phyloP scores from a whole-genome alignment of 2,113 vertebrate genomes.

The Toxostoma redivivum region DNA sequence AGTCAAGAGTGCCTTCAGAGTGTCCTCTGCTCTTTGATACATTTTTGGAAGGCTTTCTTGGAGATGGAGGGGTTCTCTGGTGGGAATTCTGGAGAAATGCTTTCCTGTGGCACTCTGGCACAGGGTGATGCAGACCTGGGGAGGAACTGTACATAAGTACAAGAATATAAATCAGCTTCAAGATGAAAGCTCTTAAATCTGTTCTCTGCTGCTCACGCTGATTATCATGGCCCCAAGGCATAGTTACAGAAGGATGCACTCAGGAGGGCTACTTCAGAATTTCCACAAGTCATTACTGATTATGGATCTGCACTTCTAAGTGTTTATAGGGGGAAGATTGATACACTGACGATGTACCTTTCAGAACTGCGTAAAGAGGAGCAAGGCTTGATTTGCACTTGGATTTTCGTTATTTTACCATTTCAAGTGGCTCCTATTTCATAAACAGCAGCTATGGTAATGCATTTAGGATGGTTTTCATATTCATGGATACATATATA shows the following conservation, averaged over 20 bases:
- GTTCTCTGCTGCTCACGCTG: not conserved
- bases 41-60: not conserved
- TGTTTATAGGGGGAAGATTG: slow-evolving; percentile 1
- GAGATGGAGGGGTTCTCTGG: not conserved
- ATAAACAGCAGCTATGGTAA: not conserved
- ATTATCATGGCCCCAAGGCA: slow-evolving; percentile 17
- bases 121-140: not conserved
- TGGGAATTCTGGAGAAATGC: not conserved
- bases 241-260: slow-evolving; percentile 10
- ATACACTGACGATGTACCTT: not conserved
- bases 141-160: not conserved
- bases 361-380: not conserved
- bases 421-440: not conserved
- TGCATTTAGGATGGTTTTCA: not conserved
- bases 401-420: slow-evolving; percentile 19
- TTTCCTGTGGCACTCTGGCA: not conserved
- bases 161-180: slow-evolving; percentile 28
- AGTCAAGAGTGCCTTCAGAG: not conserved
- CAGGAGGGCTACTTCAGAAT: slow-evolving; percentile 33
- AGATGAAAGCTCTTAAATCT: slow-evolving; percentile 51
- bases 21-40: not conserved
- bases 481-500: not conserved
- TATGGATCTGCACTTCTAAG: slow-evolving; percentile 17
- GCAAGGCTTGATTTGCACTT: not conserved
- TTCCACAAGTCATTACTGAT: slow-evolving; percentile 41